Evolutionary conservation across 2,113 vertebrate species (phyloP).

Genomic region (Nibea albiflora): DNA sequence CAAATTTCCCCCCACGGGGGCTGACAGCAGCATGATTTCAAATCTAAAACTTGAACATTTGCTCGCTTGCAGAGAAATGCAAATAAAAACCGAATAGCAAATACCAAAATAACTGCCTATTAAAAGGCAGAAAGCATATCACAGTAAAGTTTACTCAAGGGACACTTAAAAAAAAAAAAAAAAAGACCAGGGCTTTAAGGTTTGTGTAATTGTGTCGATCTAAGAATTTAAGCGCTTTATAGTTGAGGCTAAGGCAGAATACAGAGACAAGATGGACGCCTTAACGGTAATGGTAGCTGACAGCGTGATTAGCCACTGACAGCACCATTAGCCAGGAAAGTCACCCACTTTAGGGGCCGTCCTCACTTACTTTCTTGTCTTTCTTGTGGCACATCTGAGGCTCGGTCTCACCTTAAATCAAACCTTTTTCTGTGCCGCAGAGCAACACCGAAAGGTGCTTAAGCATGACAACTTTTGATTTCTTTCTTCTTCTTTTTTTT

Average conservation of each 20-base stretch:
- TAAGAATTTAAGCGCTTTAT: slow-evolving; percentile 52
- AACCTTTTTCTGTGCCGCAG: slow-evolving; percentile 31
- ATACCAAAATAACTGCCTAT: slow-evolving; percentile 9
- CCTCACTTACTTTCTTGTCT: slow-evolving; percentile 54
- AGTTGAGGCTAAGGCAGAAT: slow-evolving; percentile 61
- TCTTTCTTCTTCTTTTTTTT: background rate
- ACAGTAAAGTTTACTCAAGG: background rate
- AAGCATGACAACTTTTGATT: slow-evolving; percentile 1
- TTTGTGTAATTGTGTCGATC: slow-evolving; percentile 48
- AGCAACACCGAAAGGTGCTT: slow-evolving; percentile 8
- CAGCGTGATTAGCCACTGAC: slow-evolving; percentile 83
- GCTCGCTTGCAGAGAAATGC: background rate
- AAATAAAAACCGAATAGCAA: background rate
- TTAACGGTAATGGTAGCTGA: slow-evolving; percentile 80
- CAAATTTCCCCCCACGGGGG: slow-evolving; percentile 24
- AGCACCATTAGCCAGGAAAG: slow-evolving; percentile 76
- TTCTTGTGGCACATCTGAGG: slow-evolving; percentile 56
- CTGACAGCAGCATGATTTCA: background rate
- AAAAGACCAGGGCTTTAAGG: background rate
- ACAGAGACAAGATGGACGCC: slow-evolving; percentile 68
- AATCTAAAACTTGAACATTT: slow-evolving; percentile 28
- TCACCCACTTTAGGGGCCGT: slow-evolving; percentile 61
- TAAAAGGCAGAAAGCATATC: background rate
- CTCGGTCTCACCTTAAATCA: slow-evolving; percentile 51
- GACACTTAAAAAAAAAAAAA: background rate